Evolutionary conservation across 2,888 invertebrate genomes (phyloP).

Genomic region (Callinectes sapidus): DNA sequence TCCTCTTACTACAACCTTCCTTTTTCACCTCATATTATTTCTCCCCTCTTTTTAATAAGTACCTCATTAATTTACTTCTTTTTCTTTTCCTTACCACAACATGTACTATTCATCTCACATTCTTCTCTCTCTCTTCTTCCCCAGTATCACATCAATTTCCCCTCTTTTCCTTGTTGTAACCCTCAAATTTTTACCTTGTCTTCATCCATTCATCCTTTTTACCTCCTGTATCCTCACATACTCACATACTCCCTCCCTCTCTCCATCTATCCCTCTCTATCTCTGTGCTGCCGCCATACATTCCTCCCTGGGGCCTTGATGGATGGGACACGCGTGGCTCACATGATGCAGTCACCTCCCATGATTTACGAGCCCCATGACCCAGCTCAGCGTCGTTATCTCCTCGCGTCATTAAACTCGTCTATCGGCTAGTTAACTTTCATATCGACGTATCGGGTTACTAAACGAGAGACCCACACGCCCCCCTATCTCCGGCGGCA

Average conservation of each 20-base stretch:
- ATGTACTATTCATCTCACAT: no score
- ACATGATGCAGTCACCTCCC: not conserved
- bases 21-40: not conserved
- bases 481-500: not conserved
- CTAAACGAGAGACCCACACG: not conserved
- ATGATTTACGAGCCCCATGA: slow-evolving; percentile 27
- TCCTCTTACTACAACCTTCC: not conserved
- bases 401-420: slow-evolving; percentile 41
- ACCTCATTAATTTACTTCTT: no score
- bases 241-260: not conserved
- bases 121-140: no score
- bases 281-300: not conserved
- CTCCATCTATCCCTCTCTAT: not conserved
- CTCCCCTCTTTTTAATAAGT: not conserved
- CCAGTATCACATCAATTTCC: not conserved
- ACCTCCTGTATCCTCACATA: no score
- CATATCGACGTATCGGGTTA: slow-evolving; percentile 20
- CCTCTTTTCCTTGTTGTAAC: no score
- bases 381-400: slow-evolving; percentile 44
- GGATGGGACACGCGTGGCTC: not conserved
- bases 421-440: slow-evolving; percentile 29
- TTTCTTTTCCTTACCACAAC: no score
- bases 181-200: no score
- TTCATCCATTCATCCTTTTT: not conserved
- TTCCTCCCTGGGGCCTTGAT: not conserved